phyloP scores from a whole-genome alignment of 2,113 vertebrate genomes.

The Epinephelus lanceolatus region DNA sequence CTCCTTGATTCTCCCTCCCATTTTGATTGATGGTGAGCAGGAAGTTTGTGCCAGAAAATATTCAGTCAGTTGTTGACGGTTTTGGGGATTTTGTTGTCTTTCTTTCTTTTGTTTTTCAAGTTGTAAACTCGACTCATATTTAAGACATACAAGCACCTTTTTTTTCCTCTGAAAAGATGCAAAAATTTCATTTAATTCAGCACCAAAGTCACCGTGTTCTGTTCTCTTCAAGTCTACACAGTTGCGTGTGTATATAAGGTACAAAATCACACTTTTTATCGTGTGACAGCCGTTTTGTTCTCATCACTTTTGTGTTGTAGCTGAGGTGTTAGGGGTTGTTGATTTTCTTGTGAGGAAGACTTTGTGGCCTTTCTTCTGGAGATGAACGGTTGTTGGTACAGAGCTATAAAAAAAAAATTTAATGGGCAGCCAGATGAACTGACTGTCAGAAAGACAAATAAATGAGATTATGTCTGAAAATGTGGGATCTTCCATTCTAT shows the following conservation, averaged over 20 bases:
- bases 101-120: slow-evolving; percentile 4
- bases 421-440: slow-evolving; percentile 49
- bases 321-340: slow-evolving; percentile 41
- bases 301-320: slow-evolving; percentile 47
- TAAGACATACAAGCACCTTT: slow-evolving; percentile 66
- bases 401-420: slow-evolving; percentile 14
- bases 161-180: slow-evolving; percentile 51
- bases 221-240: slow-evolving; percentile 54
- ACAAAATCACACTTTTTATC: slow-evolving; percentile 64
- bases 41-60: slow-evolving; percentile 52
- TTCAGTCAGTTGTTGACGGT: slow-evolving; percentile 5
- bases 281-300: slow-evolving; percentile 61
- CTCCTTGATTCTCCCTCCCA: slow-evolving; percentile 40
- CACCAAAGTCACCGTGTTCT: slow-evolving; percentile 74
- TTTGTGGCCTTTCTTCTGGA: slow-evolving; percentile 76
- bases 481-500: slow-evolving; percentile 69
- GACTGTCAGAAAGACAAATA: slow-evolving; percentile 66
- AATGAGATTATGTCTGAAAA: slow-evolving; percentile 66
- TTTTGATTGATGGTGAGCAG: slow-evolving; percentile 31
- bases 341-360: slow-evolving; percentile 47
- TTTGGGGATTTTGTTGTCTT: neutral
- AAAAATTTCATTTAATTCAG: slow-evolving; percentile 55
- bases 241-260: slow-evolving; percentile 82
- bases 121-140: slow-evolving; percentile 38
- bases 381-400: slow-evolving; percentile 60